These are phyloP conservation scores for Nymphalis io DNA, from an alignment of 1,140 invertebrate species.

Conservation along the genomic window DNA sequence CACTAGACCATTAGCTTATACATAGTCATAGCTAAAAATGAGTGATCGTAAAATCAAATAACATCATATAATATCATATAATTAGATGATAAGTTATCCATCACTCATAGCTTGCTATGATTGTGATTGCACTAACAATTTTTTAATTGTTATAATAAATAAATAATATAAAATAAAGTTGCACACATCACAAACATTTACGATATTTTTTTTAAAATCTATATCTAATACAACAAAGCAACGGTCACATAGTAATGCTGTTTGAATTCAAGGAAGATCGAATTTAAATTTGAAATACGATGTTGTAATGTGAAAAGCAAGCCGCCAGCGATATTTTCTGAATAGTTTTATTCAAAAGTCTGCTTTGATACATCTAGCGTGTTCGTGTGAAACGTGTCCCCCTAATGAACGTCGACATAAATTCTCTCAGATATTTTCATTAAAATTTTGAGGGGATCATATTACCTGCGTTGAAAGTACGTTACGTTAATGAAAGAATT, in stretches of 20 bases:
- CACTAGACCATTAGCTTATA: no score
- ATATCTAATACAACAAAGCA: neutral
- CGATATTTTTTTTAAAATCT: no score
- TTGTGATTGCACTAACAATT: no score
- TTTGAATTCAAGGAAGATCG: slow-evolving; percentile 7
- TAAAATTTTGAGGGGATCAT: slow-evolving; percentile 64
- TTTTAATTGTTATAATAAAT: no score
- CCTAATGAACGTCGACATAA: slow-evolving; percentile 63
- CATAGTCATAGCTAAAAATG: no score
- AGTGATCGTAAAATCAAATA: no score
- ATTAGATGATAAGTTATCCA: no score
- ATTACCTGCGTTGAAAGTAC: slow-evolving; percentile 54
- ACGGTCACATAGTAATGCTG: neutral
- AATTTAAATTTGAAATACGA: slow-evolving; percentile 19
- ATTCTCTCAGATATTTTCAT: slow-evolving; percentile 68
- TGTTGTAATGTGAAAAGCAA: slow-evolving; percentile 21
- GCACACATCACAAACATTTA: no score
- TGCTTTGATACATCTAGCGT: slow-evolving; percentile 33
- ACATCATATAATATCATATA: no score
- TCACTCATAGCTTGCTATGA: no score
- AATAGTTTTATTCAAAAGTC: slow-evolving; percentile 24
- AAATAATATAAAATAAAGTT: no score
- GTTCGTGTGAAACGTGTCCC: slow-evolving; percentile 36
- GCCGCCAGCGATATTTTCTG: slow-evolving; percentile 22
- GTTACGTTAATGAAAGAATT: slow-evolving; percentile 67